Conservation (phyloP, 2,113 vertebrate genomes). For the Ceyx margarethae region DNA sequence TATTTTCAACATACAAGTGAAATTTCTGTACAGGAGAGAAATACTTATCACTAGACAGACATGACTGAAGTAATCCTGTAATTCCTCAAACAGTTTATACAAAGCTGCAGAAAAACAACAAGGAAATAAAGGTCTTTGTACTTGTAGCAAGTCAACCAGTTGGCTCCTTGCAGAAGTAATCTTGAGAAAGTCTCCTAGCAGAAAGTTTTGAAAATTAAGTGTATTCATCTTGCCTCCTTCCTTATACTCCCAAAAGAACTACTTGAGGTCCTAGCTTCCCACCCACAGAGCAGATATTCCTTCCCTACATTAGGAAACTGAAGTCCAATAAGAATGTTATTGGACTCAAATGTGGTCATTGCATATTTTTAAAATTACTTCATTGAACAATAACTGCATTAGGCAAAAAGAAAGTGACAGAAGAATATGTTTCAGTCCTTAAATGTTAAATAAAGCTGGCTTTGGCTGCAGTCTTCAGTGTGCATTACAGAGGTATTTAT, state of each 20-base stretch:
- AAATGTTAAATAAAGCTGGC: neutral
- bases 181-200: neutral
- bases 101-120: neutral
- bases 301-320: neutral
- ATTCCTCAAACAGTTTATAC: neutral
- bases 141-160: neutral
- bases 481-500: neutral
- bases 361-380: slow-evolving; percentile 37
- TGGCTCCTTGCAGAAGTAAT: neutral
- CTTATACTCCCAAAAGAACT: neutral
- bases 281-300: slow-evolving; percentile 16
- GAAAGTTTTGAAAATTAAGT: neutral
- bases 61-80: neutral
- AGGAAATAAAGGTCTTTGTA: neutral
- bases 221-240: neutral
- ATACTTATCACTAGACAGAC: neutral
- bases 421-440: neutral
- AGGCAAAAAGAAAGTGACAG: slow-evolving; percentile 32
- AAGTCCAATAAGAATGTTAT: slow-evolving; percentile 11
- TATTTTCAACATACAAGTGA: neutral
- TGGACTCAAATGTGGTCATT: slow-evolving; percentile 21
- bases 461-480: neutral
- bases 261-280: neutral
- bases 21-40: neutral
- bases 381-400: neutral